Base-by-base conservation (phyloP, 2,797 vertebrate species). In the Spinus pinus region DNA sequence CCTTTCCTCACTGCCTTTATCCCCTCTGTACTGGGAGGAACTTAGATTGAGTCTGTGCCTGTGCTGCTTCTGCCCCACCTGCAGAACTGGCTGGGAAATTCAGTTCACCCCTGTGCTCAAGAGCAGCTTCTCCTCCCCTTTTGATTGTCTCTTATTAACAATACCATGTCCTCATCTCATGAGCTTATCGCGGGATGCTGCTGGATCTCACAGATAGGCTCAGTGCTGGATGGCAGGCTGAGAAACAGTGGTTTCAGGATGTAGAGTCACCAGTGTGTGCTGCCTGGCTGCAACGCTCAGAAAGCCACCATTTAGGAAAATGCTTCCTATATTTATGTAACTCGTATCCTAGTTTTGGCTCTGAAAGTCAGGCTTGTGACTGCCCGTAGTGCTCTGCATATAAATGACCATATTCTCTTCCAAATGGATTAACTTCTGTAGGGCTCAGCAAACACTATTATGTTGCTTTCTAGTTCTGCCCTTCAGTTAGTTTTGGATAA, bases 401-500 rank as follows among this genome's bases (percentile, higher is more conserved):
- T 82, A 86, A 95, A 89, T 80, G 71, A 84, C 72, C 54, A 66
- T 90, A 82, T 88, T 75, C 39, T 85, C 37, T 90, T 95, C 90
- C 78, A 86, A 90, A 81, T 77, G 42, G 81, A 85, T 84, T 93
- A 78, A 86, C 49, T 92, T 86, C 54, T 41, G 46, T 62, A 65
- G 79, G 54, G 51, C 62, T 94, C 89, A 94, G 90, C 53, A 92
- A 84, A 77, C 30, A 39, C 58, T 81, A 27, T 65, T 79, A 47
- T 70, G 42, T 78, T 93, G 83, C 83, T 82, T 39, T 35, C 54
- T 92, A n/a, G 33, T 74, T 92, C 66, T 93, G 71, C 72, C 66
- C 72, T 77, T 87, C 81, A 53, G 86, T 91, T 95, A 19, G 25
- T 93, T 95, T 94, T 94, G 94, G 85, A 90, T 88, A 96, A 96